phyloP scores from a whole-genome alignment of 2,113 vertebrate genomes.

The Pipra filicauda region DNA sequence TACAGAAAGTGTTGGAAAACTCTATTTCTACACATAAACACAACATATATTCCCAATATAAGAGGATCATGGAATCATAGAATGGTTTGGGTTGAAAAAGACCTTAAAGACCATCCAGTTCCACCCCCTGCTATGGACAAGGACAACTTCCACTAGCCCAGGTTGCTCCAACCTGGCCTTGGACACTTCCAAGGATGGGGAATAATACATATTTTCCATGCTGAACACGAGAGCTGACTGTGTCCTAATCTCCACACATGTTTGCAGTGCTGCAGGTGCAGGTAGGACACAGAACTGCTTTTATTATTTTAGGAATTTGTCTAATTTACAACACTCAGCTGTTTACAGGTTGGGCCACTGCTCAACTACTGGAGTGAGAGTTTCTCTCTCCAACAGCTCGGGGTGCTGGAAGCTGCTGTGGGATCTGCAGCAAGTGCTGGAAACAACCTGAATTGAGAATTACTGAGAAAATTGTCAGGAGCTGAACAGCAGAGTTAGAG shows the following conservation, averaged over 20 bases:
- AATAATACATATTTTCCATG: neutral
- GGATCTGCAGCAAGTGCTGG: neutral
- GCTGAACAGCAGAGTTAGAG: neutral
- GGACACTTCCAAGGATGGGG: neutral
- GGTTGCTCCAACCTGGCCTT: neutral
- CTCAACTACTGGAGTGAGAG: neutral
- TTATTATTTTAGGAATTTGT: neutral
- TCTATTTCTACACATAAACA: neutral
- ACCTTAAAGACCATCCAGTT: neutral
- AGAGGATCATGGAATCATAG: neutral
- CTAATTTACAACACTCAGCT: neutral
- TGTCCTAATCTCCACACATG: neutral
- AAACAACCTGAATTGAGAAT: neutral
- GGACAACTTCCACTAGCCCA: neutral
- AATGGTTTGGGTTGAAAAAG: neutral
- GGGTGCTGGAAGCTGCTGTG: neutral
- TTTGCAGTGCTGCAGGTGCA: neutral
- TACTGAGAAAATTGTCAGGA: neutral
- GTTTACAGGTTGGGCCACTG: neutral
- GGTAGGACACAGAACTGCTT: neutral
- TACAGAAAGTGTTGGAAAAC: neutral
- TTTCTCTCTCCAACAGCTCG: neutral
- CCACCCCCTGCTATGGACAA: neutral
- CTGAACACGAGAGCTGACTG: neutral
- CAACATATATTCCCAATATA: neutral